Base-by-base conservation (phyloP, 2,888 invertebrate genomes). In the Pollenia angustigena region DNA sequence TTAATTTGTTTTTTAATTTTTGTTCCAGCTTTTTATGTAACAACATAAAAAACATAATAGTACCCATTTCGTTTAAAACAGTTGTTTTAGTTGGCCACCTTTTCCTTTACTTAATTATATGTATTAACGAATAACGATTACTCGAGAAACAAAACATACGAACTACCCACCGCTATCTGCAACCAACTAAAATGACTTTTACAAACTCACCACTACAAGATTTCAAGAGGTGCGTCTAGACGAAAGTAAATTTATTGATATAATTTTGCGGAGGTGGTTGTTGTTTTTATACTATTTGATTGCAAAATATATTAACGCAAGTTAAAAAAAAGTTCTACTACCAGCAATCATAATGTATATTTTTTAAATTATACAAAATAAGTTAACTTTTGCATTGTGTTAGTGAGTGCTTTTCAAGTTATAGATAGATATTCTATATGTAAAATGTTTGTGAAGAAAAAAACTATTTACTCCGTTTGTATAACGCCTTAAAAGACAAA, bases 181-280 rank as follows among this genome's bases (percentile, higher is more conserved):
- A 16, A 60, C 1, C 18, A 60, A 32, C 32, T 32, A 32, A 32
- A 69, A 50, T 83, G 82, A 76, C 82, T 71, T 83, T 69, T 64
- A 44, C 12, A 48, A 50, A 79, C 52, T 79, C 84, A 84, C 84
- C 84, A 84, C 76, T 4, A 16, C 4, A 56, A 72, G 9, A 58
- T 75, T 68, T 75, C 32, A 46, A 50, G 72, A 79, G 79, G 79
- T 80, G 79, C 79, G 79, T 84, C 84, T 80, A 85, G 80, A 80
- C 74, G 58, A 78, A 72, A 66, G 75, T 81, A 56, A 74, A 81
- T 83, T 72, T 58, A 86, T 86, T 86, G 64, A 76, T 81, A 83
- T 50, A 76, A 76, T 72, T 82, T 84, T 81, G 87, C 76, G 74
- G 87, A 78, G 83, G 87, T 87, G 76, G 86, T 81, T 81, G 74